A percentile compares a stretch with the other conserved stretches of the same genome.
Conservation (phyloP, 37 sponge, comb jelly and placozoan genomes). For the Crambe crambe region DNA sequence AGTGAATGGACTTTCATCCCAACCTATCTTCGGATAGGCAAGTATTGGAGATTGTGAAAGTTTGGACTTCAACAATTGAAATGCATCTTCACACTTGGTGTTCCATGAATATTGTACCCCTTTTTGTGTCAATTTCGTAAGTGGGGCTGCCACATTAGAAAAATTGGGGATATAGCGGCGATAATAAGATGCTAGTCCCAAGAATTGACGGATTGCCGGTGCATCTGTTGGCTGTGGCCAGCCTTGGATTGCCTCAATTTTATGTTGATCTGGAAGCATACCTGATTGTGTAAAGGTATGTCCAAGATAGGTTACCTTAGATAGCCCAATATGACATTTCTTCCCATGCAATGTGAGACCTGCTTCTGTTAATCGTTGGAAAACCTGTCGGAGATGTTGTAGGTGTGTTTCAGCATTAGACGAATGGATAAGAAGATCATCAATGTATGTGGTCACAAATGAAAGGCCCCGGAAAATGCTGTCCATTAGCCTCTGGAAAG, state of each 20-base stretch:
- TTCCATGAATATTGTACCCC: constrained; percentile 28
- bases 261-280: constrained; percentile 54
- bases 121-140: constrained; percentile 48
- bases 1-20: no score
- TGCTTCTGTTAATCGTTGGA: constrained; percentile 54
- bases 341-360: constrained; percentile 56
- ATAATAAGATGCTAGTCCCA: constrained; percentile 67
- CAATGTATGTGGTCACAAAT: constrained; percentile 50
- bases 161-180: constrained; percentile 58
- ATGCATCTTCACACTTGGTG: constrained; percentile 22
- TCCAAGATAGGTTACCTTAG: constrained; percentile 37
- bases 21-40: no score
- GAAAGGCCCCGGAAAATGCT: constrained; percentile 45
- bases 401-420: constrained; percentile 4
- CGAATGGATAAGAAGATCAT: constrained; percentile 52
- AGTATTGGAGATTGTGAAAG: no score
- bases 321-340: constrained; percentile 50
- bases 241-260: constrained; percentile 32
- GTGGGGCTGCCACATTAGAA: constrained; percentile 60
- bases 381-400: constrained; percentile 51
- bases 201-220: constrained; percentile 48
- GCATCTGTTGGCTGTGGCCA: no score
- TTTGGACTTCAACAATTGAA: no score
- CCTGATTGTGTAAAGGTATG: constrained; percentile 40
- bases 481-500: constrained; percentile 70